phyloP scores from a whole-genome alignment of 2,113 vertebrate genomes.

The Excalfactoria chinensis region DNA sequence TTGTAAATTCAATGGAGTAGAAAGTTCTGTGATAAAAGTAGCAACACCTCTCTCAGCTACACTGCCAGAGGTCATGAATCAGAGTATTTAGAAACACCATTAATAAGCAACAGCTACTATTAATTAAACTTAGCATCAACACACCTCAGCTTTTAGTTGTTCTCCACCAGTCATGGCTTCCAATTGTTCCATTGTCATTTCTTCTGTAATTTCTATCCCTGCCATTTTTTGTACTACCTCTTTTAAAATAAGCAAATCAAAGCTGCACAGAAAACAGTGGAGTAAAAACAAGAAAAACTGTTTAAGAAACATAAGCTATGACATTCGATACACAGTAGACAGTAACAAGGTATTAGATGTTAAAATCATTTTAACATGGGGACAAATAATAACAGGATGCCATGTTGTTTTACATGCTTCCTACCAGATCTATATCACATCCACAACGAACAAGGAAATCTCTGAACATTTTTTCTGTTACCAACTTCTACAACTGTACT shows the following conservation, averaged over 20 bases:
- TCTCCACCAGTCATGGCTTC: slow-evolving; percentile 99
- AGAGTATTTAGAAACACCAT: neutral
- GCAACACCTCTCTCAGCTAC: neutral
- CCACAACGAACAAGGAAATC: neutral
- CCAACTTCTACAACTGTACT: neutral
- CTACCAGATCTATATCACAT: neutral
- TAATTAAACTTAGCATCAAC: neutral
- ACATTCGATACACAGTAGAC: neutral
- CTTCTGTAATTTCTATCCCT: slow-evolving; percentile 98
- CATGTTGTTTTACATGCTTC: neutral
- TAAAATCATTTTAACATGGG: neutral
- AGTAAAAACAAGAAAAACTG: neutral
- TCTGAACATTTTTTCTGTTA: neutral
- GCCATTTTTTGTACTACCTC: slow-evolving; percentile 99
- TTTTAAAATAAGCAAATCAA: slow-evolving; percentile 98
- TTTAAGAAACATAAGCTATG: neutral
- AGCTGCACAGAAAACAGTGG: slow-evolving; percentile 78
- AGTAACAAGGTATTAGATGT: neutral
- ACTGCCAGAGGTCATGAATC: neutral
- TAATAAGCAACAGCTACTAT: neutral
- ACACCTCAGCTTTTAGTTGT: slow-evolving; percentile 96
- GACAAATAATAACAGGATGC: neutral
- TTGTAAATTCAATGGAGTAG: neutral
- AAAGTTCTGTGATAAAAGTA: neutral
- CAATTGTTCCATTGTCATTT: slow-evolving; percentile 96